These are phyloP conservation scores for Mesembrinibis cayennensis DNA, from an alignment of 2,113 vertebrate species.

Conservation along the genomic window DNA sequence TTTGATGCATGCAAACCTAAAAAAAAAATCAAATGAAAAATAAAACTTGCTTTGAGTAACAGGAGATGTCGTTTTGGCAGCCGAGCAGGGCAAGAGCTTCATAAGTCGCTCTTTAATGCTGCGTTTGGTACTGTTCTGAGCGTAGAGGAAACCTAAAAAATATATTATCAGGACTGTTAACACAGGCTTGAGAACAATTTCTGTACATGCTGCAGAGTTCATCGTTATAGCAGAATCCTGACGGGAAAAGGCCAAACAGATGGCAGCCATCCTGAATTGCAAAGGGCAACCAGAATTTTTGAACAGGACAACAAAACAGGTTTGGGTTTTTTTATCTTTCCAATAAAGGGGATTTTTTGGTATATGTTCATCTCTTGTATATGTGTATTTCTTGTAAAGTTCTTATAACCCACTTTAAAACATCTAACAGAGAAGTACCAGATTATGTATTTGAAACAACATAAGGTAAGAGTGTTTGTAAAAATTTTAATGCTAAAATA, in stretches of 20 bases:
- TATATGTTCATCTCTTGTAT: neutral
- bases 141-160: constrained; percentile 90
- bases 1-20: constrained; percentile 57
- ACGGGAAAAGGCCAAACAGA: constrained; percentile 11
- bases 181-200: neutral
- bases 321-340: neutral
- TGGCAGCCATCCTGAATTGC: neutral
- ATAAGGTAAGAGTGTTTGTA: neutral
- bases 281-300: constrained; percentile 38
- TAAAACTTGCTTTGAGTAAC: constrained; percentile 93
- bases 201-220: constrained; percentile 16
- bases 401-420: neutral
- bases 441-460: neutral
- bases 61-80: constrained; percentile 86
- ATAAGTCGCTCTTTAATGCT: constrained; percentile 91
- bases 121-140: constrained; percentile 84
- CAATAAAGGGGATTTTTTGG: neutral
- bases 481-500: neutral
- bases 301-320: constrained; percentile 12
- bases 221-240: neutral
- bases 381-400: neutral
- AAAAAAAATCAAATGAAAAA: constrained; percentile 47
- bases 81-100: constrained; percentile 90
- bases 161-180: constrained; percentile 78
- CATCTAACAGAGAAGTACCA: neutral